These are phyloP conservation scores for Melanotaenia trifasciata DNA, from an alignment of 2,797 vertebrate species.

Conservation along the genomic window DNA sequence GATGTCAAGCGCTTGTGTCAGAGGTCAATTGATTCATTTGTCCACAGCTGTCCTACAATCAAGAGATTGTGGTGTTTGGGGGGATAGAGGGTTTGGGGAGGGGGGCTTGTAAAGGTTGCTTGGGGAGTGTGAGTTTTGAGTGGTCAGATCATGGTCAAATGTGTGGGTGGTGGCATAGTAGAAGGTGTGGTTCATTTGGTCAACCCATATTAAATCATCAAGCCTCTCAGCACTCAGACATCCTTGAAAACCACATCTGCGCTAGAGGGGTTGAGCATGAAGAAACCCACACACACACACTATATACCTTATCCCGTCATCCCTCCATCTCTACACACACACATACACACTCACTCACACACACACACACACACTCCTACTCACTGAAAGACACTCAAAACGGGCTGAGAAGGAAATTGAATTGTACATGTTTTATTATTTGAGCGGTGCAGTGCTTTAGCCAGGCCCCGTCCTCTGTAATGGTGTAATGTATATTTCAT, in stretches of 20 bases:
- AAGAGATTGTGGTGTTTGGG: conserved; percentile 23
- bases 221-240: conserved; percentile 75
- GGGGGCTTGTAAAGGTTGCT: conserved; percentile 23
- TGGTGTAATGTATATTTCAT: conserved; percentile 90
- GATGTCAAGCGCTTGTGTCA: conserved; percentile 68
- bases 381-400: conserved; percentile 78
- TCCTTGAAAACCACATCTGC: conserved; percentile 78
- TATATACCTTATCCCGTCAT: conserved; percentile 29
- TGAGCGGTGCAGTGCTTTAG: conserved; percentile 86
- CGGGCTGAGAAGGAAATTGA: conserved; percentile 83
- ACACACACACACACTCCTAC: conserved; percentile 27
- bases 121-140: conserved; percentile 41
- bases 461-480: conserved; percentile 84
- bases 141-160: conserved; percentile 60
- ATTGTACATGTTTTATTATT: conserved; percentile 91
- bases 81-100: neutral
- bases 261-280: conserved; percentile 42
- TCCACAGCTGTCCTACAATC: conserved; percentile 67
- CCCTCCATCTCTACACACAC: conserved; percentile 28
- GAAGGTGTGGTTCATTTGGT: conserved; percentile 81
- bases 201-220: conserved; percentile 82
- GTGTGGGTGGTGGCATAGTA: conserved; percentile 49
- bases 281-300: conserved; percentile 33
- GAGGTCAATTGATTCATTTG: conserved; percentile 80
- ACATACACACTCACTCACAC: conserved; percentile 9